Base-by-base conservation (phyloP, 2,888 invertebrate genomes). In the Phrixothrix hirtus region DNA sequence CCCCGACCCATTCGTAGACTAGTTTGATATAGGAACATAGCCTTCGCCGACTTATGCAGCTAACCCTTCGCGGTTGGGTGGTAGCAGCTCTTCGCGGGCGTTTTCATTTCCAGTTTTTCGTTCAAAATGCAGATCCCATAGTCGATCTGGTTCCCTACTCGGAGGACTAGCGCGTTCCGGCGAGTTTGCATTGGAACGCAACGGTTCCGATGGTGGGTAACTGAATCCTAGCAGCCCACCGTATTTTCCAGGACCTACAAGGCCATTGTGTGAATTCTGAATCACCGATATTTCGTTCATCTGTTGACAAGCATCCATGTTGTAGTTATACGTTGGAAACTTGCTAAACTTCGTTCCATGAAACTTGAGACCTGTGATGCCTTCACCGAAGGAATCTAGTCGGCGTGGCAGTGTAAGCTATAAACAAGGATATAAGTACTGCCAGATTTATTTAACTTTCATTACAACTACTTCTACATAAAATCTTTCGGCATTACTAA, bases 251-350 rank as follows among this genome's bases (percentile, higher is more conserved):
- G 70, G 66, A 27, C 66, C 58, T 78, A 82, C 54, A 75, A 77
- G 71, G 77, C 80, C 59, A 65, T 87, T 88, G 72, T 86, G 87
- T 63, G 83, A 84, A 73, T 84, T 85, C 69, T 87, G 88, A 67
- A 88, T 86, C 64, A 87, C 87, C 66, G 87, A 87, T 78, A 89
- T 88, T 78, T 89, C 88, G 79, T 87, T 88, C 77, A 89, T 80
- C 88, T 89, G 83, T 63, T 78, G 53, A 44, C 47, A 53, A 53
- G 41, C 26, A 48, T 53, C 42, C 27, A 38, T 12, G 53, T 76
- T 55, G 60, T 29, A 53, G 43, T 53, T 48, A 48, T 25, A 38
- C 12, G 35, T 14, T 12, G 52, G 46, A 37, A 43, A 58, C 31
- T 48, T 48, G 41, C 30, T 27, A 34, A 44, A 42, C 36, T 43